phyloP scores from a whole-genome alignment of 2,888 invertebrate genomes.

The Pomacea canaliculata region DNA sequence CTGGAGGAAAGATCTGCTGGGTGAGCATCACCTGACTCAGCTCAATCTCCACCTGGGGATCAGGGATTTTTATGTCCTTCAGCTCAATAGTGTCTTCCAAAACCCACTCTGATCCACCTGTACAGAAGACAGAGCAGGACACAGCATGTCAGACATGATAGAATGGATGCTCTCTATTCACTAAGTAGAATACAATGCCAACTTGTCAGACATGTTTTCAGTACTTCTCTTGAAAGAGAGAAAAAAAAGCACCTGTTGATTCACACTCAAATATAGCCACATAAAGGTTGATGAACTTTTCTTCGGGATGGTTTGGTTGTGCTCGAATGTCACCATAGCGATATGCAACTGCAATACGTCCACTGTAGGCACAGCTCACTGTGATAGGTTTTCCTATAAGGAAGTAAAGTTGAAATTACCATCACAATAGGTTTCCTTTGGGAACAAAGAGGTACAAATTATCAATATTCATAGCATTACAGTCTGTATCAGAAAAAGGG shows the following conservation, averaged over 20 bases:
- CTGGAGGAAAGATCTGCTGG: slow-evolving; percentile 15
- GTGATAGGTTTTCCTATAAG: slow-evolving; percentile 67
- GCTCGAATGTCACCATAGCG: slow-evolving; percentile 75
- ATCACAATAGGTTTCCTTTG: too few relatives aligned
- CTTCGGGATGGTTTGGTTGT: slow-evolving; percentile 66
- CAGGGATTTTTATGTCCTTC: slow-evolving; percentile 85
- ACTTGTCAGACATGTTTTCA: too few relatives aligned
- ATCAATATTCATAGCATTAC: too few relatives aligned
- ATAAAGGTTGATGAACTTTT: slow-evolving; percentile 66
- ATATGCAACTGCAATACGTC: slow-evolving; percentile 96
- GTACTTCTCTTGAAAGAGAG: too few relatives aligned
- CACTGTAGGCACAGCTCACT: slow-evolving; percentile 96
- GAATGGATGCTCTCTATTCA: too few relatives aligned
- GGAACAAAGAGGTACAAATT: too few relatives aligned
- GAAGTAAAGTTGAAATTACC: neutral
- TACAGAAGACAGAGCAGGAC: neutral
- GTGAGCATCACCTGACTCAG: slow-evolving; percentile 14
- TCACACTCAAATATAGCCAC: slow-evolving; percentile 99
- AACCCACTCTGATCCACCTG: slow-evolving; percentile 87
- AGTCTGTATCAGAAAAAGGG: too few relatives aligned
- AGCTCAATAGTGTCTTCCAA: slow-evolving; percentile 95
- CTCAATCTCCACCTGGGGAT: slow-evolving; percentile 65
- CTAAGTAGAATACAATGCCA: too few relatives aligned
- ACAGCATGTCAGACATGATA: too few relatives aligned
- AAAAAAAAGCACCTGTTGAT: slow-evolving; percentile 77